Evolutionary conservation across 2,797 vertebrate genomes (phyloP).

Genomic region (Phoeniculus purpureus): DNA sequence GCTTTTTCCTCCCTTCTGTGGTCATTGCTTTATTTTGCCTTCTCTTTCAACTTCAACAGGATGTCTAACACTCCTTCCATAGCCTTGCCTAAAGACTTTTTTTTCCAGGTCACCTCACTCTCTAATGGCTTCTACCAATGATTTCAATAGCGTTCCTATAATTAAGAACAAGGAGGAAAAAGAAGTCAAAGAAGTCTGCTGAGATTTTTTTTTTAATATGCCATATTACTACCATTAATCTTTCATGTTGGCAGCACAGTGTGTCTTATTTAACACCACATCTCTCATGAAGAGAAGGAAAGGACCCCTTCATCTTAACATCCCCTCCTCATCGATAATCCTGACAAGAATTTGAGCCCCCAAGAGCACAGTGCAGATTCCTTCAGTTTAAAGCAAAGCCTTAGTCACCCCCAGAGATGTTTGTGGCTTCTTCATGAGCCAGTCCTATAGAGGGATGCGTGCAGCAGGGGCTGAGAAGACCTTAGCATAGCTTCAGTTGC

Average conservation of each 20-base stretch:
- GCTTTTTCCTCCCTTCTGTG: neutral
- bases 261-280: neutral
- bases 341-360: neutral
- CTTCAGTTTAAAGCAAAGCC: neutral
- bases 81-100: neutral
- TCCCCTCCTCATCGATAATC: accelerated
- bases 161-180: neutral
- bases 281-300: neutral
- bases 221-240: neutral
- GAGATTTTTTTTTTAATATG: neutral
- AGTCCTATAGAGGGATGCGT: accelerated
- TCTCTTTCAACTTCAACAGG: neutral
- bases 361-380: neutral
- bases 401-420: neutral
- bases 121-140: neutral
- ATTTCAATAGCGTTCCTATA: neutral
- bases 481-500: neutral
- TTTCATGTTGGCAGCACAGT: neutral
- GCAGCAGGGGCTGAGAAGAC: neutral
- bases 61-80: neutral
- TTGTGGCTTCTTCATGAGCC: neutral
- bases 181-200: neutral
- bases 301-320: neutral
- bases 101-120: neutral
- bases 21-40: neutral